Base-by-base conservation (phyloP, 2,797 vertebrate genomes). In the Moxostoma hubbsi region DNA sequence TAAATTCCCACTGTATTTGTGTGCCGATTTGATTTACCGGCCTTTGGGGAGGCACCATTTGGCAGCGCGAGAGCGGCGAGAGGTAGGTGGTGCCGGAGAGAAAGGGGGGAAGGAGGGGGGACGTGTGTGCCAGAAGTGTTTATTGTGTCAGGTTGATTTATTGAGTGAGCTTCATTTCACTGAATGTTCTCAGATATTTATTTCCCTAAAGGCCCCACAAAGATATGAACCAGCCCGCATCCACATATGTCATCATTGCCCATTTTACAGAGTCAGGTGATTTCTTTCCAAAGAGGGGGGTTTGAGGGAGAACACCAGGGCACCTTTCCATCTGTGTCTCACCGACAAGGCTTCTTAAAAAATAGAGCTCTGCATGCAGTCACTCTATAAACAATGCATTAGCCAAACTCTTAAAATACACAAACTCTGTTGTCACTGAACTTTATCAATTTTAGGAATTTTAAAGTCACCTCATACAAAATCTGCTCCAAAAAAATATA, bases 71-170 rank as follows among this genome's bases (percentile, higher is more conserved):
- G 95, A 96, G 94, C 94, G 94, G 94, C 92, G 93, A 96, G 96
- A 95, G 95, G 96, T 96, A 96, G 96, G 95, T 96, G 95, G 94
- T 97, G 94, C 95, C 93, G 95, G 93, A 90, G 92, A 95, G 85
- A 91, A 89, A 83, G 88, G 88, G 89, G 90, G 87, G 87, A 84
- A 90, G 90, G 51, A 66, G 76, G 89, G 93, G 92, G 92, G 90
- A 94, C 92, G 95, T 96, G 94, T 97, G 96, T 98, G 97, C 97
- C 97, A 99, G 97, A 98, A 98, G 97, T 99, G 97, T 98, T 95
- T 99, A 99, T 98, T 98, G 97, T 98, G 97, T 99, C 98, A 99
- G 96, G 95, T 98, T 99, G 98, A 99, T 99, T 99, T 99, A 99
- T 99, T 98, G 97, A 99, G 97, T 98, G 96, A 98, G 98, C 97